phyloP scores from a whole-genome alignment of 2,888 invertebrate genomes.

The Leuctra nigra region DNA sequence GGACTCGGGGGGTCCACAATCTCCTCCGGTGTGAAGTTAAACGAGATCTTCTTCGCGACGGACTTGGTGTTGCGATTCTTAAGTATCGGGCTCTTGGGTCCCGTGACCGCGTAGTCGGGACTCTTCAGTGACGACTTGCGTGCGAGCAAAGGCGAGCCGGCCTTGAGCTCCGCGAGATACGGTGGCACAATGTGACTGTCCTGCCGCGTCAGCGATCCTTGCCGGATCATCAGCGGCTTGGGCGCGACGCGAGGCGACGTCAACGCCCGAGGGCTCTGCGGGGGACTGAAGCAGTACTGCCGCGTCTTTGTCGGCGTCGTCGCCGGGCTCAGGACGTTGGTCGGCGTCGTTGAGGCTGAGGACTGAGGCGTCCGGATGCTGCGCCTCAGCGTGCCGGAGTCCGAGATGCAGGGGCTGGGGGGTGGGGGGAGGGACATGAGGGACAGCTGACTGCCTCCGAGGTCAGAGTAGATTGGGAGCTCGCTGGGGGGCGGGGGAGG shows the following conservation, averaged over 20 bases:
- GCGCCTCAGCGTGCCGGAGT: constrained; percentile 22
- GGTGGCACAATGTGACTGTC: constrained; percentile 39
- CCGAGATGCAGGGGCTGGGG: constrained; percentile 40
- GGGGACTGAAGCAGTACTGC: constrained; percentile 36
- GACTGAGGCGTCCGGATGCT: constrained; percentile 23
- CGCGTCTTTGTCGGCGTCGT: constrained; percentile 37
- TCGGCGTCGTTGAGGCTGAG: constrained; percentile 25
- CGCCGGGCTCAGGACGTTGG: constrained; percentile 36
- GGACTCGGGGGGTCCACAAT: constrained; percentile 21
- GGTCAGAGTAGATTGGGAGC: constrained; percentile 47
- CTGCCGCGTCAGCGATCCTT: constrained; percentile 34
- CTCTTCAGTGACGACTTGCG: constrained; percentile 23
- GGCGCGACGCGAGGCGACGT: constrained; percentile 27
- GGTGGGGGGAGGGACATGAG: constrained; percentile 68
- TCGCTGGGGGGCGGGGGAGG: constrained; percentile 65
- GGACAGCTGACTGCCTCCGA: constrained; percentile 64
- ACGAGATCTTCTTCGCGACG: constrained; percentile 54
- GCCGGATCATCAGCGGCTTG: constrained; percentile 29
- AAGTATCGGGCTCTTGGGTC: constrained; percentile 55
- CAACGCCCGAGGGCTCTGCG: constrained; percentile 33
- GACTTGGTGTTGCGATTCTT: constrained; percentile 45
- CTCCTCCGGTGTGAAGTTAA: constrained; percentile 43
- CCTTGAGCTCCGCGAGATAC: constrained; percentile 51
- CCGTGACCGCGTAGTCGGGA: constrained; percentile 34
- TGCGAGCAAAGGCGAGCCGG: constrained; percentile 36